Evolutionary conservation across 2,797 vertebrate species (phyloP).

Genomic region (Smutsia gigantea): DNA sequence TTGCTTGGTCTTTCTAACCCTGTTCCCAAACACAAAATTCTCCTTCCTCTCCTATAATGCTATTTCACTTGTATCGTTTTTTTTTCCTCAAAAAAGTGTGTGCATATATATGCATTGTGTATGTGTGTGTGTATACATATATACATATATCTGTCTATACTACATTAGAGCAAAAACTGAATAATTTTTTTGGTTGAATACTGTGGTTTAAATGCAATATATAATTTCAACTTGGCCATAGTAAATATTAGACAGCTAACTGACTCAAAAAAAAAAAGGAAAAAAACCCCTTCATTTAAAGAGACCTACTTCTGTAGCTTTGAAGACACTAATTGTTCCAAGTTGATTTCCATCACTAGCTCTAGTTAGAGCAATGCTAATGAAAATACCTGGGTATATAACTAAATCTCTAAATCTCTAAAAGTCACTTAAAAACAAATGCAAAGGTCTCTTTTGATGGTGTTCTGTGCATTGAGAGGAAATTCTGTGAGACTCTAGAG

Average conservation of each 20-base stretch:
- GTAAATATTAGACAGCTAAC: constrained; percentile 35
- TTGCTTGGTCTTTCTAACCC: constrained; percentile 35
- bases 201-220: constrained; percentile 4
- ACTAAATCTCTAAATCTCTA: constrained; percentile 51
- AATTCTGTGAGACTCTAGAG: constrained; percentile 8
- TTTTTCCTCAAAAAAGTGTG: neutral
- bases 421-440: constrained; percentile 59
- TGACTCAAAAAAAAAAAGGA: neutral
- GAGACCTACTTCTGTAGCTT: constrained; percentile 10
- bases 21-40: constrained; percentile 10
- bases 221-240: constrained; percentile 33
- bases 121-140: too few relatives aligned
- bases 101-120: neutral
- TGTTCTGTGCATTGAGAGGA: constrained; percentile 12
- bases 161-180: constrained; percentile 25
- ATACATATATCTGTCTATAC: neutral
- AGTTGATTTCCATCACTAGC: constrained; percentile 45
- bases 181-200: constrained; percentile 38
- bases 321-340: constrained; percentile 50
- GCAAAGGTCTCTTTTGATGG: constrained; percentile 60
- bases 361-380: constrained; percentile 54
- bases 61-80: constrained; percentile 3
- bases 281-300: neutral
- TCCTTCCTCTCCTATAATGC: constrained; percentile 3
- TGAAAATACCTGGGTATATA: constrained; percentile 59